phyloP scores from a whole-genome alignment of 2,113 vertebrate genomes.

The mouse (Mus musculus) region GRCm39 chr3:52106001-52106500 shows the following conservation, averaged over 20 bases:
- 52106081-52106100: constrained; percentile 78
- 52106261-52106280: neutral
- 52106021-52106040: constrained; percentile 76
- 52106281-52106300: neutral
- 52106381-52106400: neutral
- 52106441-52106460: neutral
- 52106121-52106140: constrained; percentile 80
- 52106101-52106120: constrained; percentile 65
- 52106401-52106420: neutral
- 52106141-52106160: constrained; percentile 79
- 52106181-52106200: constrained; percentile 50
- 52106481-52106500: neutral
- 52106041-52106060: constrained; percentile 74
- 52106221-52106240: constrained; percentile 32
- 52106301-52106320: neutral
- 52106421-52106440: neutral
- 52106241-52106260: neutral
- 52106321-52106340: neutral
- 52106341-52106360: neutral
- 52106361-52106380: neutral
- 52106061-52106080: constrained; percentile 76
- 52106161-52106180: constrained; percentile 77
- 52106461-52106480: neutral
- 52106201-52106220: constrained; percentile 72
- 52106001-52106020: constrained; percentile 59